Base-by-base conservation (phyloP, 1,140 invertebrate genomes). In the Belonocnema kinseyi region DNA sequence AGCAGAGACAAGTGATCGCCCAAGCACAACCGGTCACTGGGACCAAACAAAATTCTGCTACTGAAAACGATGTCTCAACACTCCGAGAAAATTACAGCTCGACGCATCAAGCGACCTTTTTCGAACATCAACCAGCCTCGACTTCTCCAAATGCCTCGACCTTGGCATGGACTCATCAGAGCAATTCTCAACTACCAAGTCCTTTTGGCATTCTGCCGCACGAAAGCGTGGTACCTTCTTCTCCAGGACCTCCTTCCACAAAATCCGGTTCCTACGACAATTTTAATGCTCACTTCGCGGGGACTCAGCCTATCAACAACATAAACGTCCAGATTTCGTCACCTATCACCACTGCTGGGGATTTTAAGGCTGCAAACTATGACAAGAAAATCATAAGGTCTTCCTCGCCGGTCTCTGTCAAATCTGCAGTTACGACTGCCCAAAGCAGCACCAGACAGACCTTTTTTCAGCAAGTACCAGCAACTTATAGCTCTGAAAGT, bases 141-240 rank as follows among this genome's bases (percentile, higher is more conserved):
- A 92, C 92, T 0, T 91, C 93, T 52, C 84, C 92, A 21, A 88
- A 93, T 66, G 90, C 92, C 81, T 85, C 92, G 51, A 90, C 91
- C 33, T 84, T 94, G 74, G 92, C 92, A 66, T 95, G 94, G 94
- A 84, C 87, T 8, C 89, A 90, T 75, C 94, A 95, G 85, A 94
- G 92, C 79, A 95, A 93, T 86, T 91, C 92, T 56, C 94, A 94
- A 83, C 85, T 94, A 46, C 94, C 93, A 26, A 95, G 94, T 84
- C 95, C 95, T 0, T 95, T 95, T 89, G 95, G 95, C 56, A 95
- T 96, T 82, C 89, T 96, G 82, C 95, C 95, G 14, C 95, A 96
- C 87, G 95, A 96, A 90, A 95, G 94, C 90, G 93, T 95, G 79
- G 94, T 95, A 77, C 92, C 94, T 2, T 94, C 93, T 46, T 93